Percentiles rank a stretch among this genome's conserved stretches.
Conservation (phyloP, 2,113 vertebrate genomes). For the Tetrao urogallus region DNA sequence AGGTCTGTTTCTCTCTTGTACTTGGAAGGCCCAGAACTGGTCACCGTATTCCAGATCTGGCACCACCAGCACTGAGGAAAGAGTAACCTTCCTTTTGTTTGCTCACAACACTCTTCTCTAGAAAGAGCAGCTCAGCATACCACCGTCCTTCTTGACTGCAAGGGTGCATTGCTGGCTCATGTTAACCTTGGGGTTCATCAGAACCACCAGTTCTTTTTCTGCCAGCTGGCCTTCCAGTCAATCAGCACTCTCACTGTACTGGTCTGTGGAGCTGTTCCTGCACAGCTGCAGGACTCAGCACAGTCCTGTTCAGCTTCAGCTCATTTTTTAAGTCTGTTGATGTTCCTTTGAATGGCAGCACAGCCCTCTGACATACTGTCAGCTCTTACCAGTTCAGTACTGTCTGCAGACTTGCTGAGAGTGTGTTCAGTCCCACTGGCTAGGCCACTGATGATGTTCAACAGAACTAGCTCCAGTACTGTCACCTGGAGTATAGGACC, state of each 20-base stretch:
- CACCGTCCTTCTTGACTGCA: neutral
- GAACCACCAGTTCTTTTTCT: neutral
- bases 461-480: rapidly evolving
- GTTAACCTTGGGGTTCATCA: neutral
- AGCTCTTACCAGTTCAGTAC: neutral
- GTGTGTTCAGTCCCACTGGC: neutral
- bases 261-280: rapidly evolving
- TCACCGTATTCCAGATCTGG: too few species aligned
- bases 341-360: neutral
- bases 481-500: neutral
- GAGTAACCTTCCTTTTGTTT: too few species aligned
- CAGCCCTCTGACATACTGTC: neutral
- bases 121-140: too few species aligned
- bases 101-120: too few species aligned
- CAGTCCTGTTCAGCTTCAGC: neutral
- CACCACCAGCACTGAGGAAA: too few species aligned
- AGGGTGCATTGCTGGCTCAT: neutral
- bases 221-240: neutral
- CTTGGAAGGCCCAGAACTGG: too few species aligned
- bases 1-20: too few species aligned
- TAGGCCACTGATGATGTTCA: neutral
- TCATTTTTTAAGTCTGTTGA: neutral
- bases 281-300: rapidly evolving
- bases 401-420: neutral
- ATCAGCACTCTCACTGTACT: neutral